Percentiles rank a stretch among this genome's conserved stretches.
phyloP scores from a whole-genome alignment of 2,113 vertebrate genomes.

The Seriola dumerili region DNA sequence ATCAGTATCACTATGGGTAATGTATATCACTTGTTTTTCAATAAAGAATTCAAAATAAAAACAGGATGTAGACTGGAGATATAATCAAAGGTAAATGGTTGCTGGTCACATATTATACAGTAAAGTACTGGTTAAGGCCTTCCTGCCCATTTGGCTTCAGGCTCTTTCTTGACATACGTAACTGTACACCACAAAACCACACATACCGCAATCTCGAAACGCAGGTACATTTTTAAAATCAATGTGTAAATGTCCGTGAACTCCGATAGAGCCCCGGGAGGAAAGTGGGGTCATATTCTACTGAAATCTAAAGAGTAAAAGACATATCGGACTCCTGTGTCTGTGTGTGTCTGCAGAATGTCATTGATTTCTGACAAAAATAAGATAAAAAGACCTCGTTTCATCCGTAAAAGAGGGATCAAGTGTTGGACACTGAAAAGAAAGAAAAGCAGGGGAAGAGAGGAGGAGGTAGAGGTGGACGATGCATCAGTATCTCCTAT shows the following conservation, averaged over 20 bases:
- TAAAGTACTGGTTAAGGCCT: neutral
- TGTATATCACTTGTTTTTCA: neutral
- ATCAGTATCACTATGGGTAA: neutral
- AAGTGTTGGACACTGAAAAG: constrained; percentile 59
- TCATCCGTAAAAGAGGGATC: constrained; percentile 79
- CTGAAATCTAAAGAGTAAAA: constrained; percentile 78
- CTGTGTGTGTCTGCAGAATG: constrained; percentile 65
- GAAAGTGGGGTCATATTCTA: constrained; percentile 67
- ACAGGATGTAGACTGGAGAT: neutral
- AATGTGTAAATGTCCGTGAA: constrained; percentile 70
- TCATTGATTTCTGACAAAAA: constrained; percentile 82
- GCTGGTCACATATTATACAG: neutral
- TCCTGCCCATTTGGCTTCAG: constrained; percentile 21
- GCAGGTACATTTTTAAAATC: constrained; percentile 76
- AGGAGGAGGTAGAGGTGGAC: neutral
- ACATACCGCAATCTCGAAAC: constrained; percentile 57
- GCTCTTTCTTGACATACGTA: constrained; percentile 26
- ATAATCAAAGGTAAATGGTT: constrained; percentile 14
- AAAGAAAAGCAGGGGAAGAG: neutral
- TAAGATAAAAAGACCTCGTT: constrained; percentile 70
- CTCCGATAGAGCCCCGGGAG: constrained; percentile 46
- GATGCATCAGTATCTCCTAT: constrained; percentile 14
- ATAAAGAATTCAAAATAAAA: neutral
- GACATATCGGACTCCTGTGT: constrained; percentile 74
- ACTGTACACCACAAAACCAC: constrained; percentile 69